These are phyloP conservation scores for Hanleya hanleyi DNA, from an alignment of 2,888 invertebrate species.

Conservation along the genomic window DNA sequence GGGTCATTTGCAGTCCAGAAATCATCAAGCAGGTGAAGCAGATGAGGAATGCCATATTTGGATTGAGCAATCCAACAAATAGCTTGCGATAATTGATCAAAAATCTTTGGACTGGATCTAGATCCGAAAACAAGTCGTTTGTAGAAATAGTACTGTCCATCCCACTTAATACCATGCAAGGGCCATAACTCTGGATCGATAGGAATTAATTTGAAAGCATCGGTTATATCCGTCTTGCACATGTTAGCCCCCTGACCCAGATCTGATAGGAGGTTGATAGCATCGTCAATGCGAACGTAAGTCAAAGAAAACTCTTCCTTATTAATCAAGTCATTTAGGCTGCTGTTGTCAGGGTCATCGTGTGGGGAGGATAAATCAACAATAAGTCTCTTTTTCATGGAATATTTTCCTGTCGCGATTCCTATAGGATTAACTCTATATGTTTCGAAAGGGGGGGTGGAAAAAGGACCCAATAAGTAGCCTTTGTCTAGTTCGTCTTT, in stretches of 20 bases:
- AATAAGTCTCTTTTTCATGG: not conserved
- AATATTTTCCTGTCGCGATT: no score
- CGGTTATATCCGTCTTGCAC: constrained; percentile 33
- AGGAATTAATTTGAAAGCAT: constrained; percentile 22
- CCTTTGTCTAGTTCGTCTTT: no score
- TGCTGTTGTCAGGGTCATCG: constrained; percentile 22
- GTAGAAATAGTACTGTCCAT: constrained; percentile 14
- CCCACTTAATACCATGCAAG: constrained; percentile 18
- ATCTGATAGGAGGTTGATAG: constrained; percentile 26
- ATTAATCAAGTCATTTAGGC: constrained; percentile 38
- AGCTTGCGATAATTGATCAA: constrained; percentile 19
- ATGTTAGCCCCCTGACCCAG: constrained; percentile 14
- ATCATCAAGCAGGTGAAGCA: constrained; percentile 27
- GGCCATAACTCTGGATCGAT: not conserved
- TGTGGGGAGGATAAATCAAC: constrained; percentile 41
- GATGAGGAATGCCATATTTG: constrained; percentile 8
- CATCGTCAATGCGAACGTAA: constrained; percentile 40
- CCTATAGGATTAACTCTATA: no score
- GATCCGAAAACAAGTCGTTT: constrained; percentile 21
- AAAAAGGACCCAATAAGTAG: no score
- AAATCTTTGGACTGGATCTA: constrained; percentile 17
- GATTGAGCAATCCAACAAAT: constrained; percentile 20
- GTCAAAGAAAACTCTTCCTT: constrained; percentile 31
- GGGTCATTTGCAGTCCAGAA: constrained; percentile 22
- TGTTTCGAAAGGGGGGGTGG: no score